Conservation (phyloP, 2,797 vertebrate genomes). For the Myripristis jacobus region DNA sequence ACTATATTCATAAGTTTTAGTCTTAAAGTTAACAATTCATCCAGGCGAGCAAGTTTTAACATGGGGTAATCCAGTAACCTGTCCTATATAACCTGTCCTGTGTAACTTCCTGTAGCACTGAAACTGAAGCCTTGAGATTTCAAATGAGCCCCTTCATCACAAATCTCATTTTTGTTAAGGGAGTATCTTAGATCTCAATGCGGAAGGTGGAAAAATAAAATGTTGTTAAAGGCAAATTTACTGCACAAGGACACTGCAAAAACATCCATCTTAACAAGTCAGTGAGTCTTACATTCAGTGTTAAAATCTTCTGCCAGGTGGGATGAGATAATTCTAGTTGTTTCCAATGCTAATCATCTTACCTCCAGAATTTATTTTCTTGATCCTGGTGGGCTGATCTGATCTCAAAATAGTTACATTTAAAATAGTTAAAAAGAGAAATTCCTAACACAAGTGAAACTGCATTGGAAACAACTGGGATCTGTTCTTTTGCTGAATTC, state of each 20-base stretch:
- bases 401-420: too few species aligned
- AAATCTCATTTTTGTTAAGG: conserved; percentile 38
- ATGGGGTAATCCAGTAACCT: conserved; percentile 47
- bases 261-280: too few species aligned
- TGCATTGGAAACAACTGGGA: too few species aligned
- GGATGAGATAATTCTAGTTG: too few species aligned
- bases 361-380: neutral
- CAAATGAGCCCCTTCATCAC: conserved; percentile 31
- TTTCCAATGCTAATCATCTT: too few species aligned
- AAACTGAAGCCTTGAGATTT: conserved; percentile 30
- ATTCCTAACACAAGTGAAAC: too few species aligned
- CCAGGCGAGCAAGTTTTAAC: conserved; percentile 78
- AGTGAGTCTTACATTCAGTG: too few species aligned
- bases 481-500: too few species aligned
- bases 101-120: conserved; percentile 39
- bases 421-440: too few species aligned
- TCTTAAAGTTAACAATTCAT: conserved; percentile 86
- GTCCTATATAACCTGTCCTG: conserved; percentile 42
- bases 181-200: conserved; percentile 41
- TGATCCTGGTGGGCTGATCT: too few species aligned
- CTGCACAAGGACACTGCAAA: neutral
- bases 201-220: conserved; percentile 16
- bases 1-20: conserved; percentile 88
- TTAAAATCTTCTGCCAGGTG: neutral
- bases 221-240: neutral